Base-by-base conservation (phyloP, 1,140 invertebrate genomes). In the Rhopalosiphum padi region DNA sequence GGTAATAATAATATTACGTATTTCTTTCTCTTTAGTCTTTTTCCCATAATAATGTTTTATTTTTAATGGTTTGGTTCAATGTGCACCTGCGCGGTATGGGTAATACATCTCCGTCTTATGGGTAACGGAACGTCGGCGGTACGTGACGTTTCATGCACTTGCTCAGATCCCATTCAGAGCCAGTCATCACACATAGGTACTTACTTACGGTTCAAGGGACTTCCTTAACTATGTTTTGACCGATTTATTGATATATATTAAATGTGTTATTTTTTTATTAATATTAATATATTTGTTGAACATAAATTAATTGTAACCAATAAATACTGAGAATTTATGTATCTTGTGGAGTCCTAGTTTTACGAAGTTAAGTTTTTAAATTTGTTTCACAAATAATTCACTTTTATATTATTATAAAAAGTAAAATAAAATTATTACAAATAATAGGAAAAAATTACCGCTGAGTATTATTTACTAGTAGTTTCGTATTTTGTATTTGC, bases 61-160 rank as follows among this genome's bases (percentile, higher is more conserved):
- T 89, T 91, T 92, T 92, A 91, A 37, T 92, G 91, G 77, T 77
- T 83, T 25, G 68, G 90, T 82, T 25, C 55, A 77, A 82, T 83
- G 77, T 92, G 91, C 91, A 92, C 60, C 91, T 92, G 91, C 91
- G 8, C 5, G 37, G 48, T 55, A 82, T 51, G 48, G 68, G 77
- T 23, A 92, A 92, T 92, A 92, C 91, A 83, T 51, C 68, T 83
- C 46, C n/a, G 91, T 51, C 91, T 92, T 83, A 92, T 92, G 91
- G 41, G 91, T 51, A 92, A 83, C 77, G 68, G 68, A 92, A 92
- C 68, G 46, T 82, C 30, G 30, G 6, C 77, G 91, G 21, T 92
- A 92, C 91, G 91, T 93, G 91, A 93, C 91, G 48, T 85, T 93
- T 86, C 23, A 25, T 15, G 82, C 77, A 93, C 82, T 93, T 86